phyloP scores from a whole-genome alignment of 2,797 vertebrate genomes.

The Cossypha niveicapilla region DNA sequence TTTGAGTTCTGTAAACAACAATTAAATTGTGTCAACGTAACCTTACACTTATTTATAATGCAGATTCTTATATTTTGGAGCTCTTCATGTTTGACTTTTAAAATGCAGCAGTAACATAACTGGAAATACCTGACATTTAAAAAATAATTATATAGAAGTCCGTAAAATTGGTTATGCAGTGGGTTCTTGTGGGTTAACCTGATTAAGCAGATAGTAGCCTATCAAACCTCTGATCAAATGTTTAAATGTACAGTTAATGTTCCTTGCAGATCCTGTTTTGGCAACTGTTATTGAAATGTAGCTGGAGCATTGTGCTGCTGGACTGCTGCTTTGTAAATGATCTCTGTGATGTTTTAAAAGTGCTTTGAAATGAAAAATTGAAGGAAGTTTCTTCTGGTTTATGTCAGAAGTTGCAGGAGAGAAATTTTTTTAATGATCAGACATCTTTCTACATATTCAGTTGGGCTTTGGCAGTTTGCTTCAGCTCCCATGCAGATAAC shows the following conservation, averaged over 20 bases:
- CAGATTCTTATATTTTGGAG: neutral
- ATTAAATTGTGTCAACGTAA: neutral
- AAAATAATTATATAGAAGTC: neutral
- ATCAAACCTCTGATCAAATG: neutral
- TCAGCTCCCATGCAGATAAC: neutral
- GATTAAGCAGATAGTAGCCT: neutral
- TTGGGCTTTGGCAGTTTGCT: neutral
- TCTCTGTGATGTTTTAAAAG: neutral
- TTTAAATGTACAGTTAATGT: neutral
- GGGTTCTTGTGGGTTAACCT: neutral
- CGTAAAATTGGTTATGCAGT: neutral
- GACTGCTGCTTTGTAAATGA: neutral
- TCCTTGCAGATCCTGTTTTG: neutral
- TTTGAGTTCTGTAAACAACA: neutral
- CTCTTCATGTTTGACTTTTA: neutral
- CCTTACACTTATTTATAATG: neutral
- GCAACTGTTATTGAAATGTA: neutral
- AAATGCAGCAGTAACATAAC: neutral
- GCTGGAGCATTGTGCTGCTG: neutral
- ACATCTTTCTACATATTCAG: neutral
- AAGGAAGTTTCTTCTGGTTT: neutral
- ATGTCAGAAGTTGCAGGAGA: neutral
- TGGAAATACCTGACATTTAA: neutral
- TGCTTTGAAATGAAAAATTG: constrained; percentile 27
- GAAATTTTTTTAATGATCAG: neutral